Conservation (phyloP, 2,888 invertebrate species). For the Scaptodrosophila latifasciaeformis region DNA sequence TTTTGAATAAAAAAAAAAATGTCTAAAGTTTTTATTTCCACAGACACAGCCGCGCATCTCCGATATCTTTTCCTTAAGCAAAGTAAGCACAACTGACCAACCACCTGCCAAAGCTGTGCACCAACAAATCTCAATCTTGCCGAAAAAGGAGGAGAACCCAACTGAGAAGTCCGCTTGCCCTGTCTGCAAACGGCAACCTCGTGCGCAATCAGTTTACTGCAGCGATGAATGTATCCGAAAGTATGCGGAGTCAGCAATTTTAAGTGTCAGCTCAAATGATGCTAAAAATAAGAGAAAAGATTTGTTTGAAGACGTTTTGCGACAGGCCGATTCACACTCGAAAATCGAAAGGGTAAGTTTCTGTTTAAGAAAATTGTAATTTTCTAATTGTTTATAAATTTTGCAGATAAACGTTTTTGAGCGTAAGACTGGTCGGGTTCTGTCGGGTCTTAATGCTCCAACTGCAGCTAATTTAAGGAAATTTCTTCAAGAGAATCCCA, state of each 20-base stretch:
- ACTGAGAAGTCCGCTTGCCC: conserved; percentile 79
- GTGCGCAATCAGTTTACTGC: conserved; percentile 94
- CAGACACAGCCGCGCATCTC: conserved; percentile 55
- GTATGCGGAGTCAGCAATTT: conserved; percentile 84
- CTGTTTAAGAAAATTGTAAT: neutral
- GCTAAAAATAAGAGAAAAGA: conserved; percentile 72
- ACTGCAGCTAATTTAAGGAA: conserved; percentile 85
- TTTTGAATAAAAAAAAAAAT: neutral
- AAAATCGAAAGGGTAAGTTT: conserved; percentile 71
- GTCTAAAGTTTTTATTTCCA: neutral
- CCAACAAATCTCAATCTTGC: no score
- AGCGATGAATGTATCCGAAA: conserved; percentile 90
- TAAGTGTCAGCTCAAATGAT: conserved; percentile 52
- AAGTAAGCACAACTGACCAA: no score
- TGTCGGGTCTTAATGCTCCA: conserved; percentile 88
- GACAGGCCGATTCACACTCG: conserved; percentile 65
- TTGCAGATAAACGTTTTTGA: conserved; percentile 86
- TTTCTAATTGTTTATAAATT: conserved; percentile 4
- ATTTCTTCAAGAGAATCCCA: conserved; percentile 91
- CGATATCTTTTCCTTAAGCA: conserved; percentile 53
- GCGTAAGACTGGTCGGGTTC: conserved; percentile 83
- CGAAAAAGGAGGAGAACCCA: no score
- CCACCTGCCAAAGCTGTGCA: no score
- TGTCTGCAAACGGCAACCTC: conserved; percentile 87
- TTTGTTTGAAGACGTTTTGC: conserved; percentile 72